Evolutionary conservation across 2,113 vertebrate species (phyloP).

Genomic region (Coptodon bakossiorum): DNA sequence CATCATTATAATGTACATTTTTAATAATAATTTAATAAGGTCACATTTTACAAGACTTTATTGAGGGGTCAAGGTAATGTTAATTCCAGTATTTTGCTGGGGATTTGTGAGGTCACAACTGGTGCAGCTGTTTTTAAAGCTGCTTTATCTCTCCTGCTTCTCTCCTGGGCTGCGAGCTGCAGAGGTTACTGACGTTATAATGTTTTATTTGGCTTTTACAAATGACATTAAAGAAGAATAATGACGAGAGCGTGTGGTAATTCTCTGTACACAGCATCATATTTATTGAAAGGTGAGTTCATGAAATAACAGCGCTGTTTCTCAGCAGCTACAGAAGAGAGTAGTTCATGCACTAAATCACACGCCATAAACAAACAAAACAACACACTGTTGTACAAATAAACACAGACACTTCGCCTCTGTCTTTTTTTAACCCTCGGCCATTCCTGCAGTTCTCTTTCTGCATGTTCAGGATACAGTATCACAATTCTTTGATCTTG

Average conservation of each 20-base stretch:
- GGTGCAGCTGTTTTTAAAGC: not conserved
- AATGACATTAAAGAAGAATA: not conserved
- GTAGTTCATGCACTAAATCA: constrained; percentile 71
- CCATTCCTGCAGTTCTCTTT: not conserved
- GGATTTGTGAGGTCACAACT: not conserved
- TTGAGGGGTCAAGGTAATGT: not conserved
- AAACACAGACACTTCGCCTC: constrained; percentile 28
- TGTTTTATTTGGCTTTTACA: not conserved
- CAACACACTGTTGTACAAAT: constrained; percentile 44
- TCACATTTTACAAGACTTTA: not conserved
- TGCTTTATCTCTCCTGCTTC: not conserved
- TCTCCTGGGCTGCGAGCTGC: not conserved
- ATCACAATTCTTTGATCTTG: not conserved
- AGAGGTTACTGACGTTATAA: not conserved
- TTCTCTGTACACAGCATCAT: constrained; percentile 42
- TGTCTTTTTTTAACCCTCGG: not conserved
- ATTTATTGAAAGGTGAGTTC: constrained; percentile 66
- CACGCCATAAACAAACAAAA: constrained; percentile 48
- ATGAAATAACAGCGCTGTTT: constrained; percentile 40
- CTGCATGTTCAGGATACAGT: constrained; percentile 28
- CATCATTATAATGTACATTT: not conserved
- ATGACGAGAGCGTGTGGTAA: not conserved
- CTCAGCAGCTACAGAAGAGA: constrained; percentile 63
- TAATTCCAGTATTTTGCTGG: not conserved
- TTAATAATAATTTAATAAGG: not conserved